These are phyloP conservation scores for Panthera uncia DNA, from an alignment of 2,113 vertebrate genomes.

Conservation along the genomic window DNA sequence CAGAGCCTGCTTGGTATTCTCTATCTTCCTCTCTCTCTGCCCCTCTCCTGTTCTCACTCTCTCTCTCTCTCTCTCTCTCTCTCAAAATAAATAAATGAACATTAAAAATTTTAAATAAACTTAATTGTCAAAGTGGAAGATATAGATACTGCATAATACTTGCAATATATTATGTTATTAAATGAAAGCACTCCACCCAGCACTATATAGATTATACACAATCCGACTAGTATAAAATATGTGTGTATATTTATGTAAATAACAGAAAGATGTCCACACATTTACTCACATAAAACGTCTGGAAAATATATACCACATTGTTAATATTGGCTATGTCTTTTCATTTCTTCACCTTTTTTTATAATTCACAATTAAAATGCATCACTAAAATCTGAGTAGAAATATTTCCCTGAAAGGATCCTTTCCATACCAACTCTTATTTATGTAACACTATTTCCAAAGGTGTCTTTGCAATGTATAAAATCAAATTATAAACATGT, in stretches of 20 bases:
- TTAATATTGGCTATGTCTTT: neutral
- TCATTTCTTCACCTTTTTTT: neutral
- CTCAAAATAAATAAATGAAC: no score
- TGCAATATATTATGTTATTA: neutral
- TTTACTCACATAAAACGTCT: neutral
- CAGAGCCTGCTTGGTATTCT: no score
- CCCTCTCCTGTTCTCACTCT: no score
- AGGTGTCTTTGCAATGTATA: neutral
- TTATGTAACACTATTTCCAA: neutral
- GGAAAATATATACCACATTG: neutral
- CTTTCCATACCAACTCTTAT: neutral
- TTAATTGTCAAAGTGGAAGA: neutral
- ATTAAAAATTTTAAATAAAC: neutral
- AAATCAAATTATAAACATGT: neutral
- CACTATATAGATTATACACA: neutral
- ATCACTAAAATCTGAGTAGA: neutral
- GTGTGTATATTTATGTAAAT: neutral
- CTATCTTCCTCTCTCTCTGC: no score
- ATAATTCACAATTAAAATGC: neutral
- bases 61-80: no score
- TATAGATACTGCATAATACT: neutral
- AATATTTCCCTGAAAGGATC: neutral
- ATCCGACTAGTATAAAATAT: neutral
- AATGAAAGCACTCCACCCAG: neutral
- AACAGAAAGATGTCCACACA: neutral